Evolutionary conservation across 2,888 invertebrate genomes (phyloP), one percentile per base, ranked within the genome.

Genomic region (Charanyca ferruginea): DNA sequence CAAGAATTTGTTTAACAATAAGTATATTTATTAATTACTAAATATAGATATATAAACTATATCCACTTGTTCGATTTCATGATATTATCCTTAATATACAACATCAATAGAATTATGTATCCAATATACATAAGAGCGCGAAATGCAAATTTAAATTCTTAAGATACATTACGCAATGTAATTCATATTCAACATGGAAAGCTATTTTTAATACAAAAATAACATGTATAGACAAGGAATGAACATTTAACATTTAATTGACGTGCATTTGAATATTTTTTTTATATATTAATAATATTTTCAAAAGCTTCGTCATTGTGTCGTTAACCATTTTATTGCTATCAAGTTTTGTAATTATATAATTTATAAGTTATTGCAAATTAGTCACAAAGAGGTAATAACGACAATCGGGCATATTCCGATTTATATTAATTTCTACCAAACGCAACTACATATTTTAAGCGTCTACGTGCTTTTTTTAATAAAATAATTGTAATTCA

Each of bases 11-110:
- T 80, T 83, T 77, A 82, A 83, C 84, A 84, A 81, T 79, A 80
- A 66, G 74, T 82, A 77, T 81, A 83, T 79, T 77, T 77, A 83
- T 74, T 83, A 47, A 77, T 73, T 73, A 81, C 74, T 80, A 85
- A 86, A 85, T 87, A 87, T 81, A 83, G 80, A 78, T 84, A 83
- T 81, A 82, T 80, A 80, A 80, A 84, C 85, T 89, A 88, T 86
- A 86, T 86, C 83, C 89, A 89, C 92, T 94, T 93, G 94, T 92
- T 94, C 93, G 92, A 94, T 91, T 93, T 92, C 90, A 93, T 93
- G 90, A 92, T 90, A 91, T 84, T 85, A 83, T 85, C 84, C 85
- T 82, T 90, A 91, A 88, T 91, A 91, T 92, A 93, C 89, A 91
- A 91, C 88, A 87, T 88, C 84, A 84, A 81, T 80, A 80, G 62